Base-by-base conservation (phyloP, 2,113 vertebrate species). In the Neomonachus schauinslandi region DNA sequence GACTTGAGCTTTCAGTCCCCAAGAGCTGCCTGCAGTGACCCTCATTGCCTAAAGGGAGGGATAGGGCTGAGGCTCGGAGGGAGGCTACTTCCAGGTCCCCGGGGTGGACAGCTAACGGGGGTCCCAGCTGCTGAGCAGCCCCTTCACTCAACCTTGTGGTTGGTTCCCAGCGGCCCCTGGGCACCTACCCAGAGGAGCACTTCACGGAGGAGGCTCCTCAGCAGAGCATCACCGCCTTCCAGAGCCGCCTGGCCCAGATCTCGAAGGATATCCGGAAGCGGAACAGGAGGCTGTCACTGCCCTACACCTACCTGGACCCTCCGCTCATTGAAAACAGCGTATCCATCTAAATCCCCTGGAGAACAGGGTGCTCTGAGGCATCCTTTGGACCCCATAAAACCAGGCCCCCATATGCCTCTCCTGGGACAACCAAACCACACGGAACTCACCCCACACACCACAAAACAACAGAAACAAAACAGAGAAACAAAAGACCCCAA, bases 231-330 rank as follows among this genome's bases (percentile, higher is more conserved):
- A 88, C 97, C 0, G 33, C 94, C 39, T 98, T 99, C 93, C 99
- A 98, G 98, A 97, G 22, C 31, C 96, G 98, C 42, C 98, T 99
- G 87, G 93, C 74, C 14, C 97, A 95, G 81, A 99, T 99, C 94
- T 97, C 98, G 0, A 81, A 93, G 39, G 98, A 98, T 36, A 99
- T 99, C 94, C 72, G 57, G 7, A 92, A 98, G 18, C 98, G 99
- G 12, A 99, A 99, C 98, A 74, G 89, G 21, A 46, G 51, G 0
- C 85, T 99, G 92, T 97, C 96, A 3, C 89, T 99, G 9, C 98
- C 98, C 22, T 99, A 99, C 31, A 4, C 53, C 4, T 99, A 99
- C 95, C 97, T 99, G 7, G 96, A 97, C 26, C 99, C 99, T 4
- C 53, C 92, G 0, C 19, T 39, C 81, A 98, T 99, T 0, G 99